Evolutionary conservation across 2,113 vertebrate species (phyloP).

Genomic region (Urocynchramus pylzowi): DNA sequence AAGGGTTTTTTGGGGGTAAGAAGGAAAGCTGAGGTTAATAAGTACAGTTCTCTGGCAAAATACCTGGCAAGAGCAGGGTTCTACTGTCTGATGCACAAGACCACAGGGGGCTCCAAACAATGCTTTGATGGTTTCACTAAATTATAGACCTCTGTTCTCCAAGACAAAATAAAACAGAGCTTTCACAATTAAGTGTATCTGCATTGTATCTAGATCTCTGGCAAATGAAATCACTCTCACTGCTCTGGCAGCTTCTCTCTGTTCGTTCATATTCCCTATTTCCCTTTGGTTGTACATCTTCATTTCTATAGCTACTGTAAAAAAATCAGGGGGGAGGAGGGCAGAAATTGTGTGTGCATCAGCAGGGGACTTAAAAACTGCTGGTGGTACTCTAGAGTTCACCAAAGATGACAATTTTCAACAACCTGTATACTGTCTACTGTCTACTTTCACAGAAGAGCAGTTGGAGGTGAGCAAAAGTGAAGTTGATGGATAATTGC

Average conservation of each 20-base stretch:
- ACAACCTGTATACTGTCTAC: neutral
- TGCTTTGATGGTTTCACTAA: neutral
- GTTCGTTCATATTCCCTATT: neutral
- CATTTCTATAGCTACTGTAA: neutral
- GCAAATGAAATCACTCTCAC: neutral
- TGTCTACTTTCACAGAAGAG: neutral
- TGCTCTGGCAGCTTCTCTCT: neutral
- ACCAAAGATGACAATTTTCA: neutral
- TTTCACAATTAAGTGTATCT: conserved; percentile 5
- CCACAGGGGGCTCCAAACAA: neutral
- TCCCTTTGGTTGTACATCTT: neutral
- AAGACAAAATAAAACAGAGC: neutral
- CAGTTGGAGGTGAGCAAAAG: conserved; percentile 20
- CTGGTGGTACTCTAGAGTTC: neutral
- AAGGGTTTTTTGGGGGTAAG: neutral
- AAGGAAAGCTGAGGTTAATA: neutral
- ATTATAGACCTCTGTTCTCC: neutral
- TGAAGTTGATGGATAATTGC: neutral
- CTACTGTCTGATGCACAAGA: neutral
- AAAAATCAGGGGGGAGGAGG: neutral
- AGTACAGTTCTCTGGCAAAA: neutral
- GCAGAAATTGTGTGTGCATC: neutral
- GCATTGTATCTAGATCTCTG: neutral
- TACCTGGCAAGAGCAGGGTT: neutral
- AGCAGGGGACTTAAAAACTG: neutral